Base-by-base conservation (phyloP, 2,888 invertebrate species). In the Artemia sinica region DNA sequence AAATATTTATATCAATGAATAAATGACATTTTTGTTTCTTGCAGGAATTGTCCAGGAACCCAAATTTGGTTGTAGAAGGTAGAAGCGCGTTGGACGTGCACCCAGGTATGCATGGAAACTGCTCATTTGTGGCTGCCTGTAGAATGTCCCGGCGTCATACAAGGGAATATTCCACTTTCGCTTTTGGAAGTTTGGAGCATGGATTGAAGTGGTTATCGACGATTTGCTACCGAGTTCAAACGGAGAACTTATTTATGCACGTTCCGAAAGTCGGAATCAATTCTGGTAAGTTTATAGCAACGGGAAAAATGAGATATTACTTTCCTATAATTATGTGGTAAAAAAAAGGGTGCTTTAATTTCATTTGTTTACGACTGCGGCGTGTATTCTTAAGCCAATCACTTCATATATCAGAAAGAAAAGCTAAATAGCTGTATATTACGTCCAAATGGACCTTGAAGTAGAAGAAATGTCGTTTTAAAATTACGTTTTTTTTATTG, bases 71-170 rank as follows among this genome's bases (percentile, higher is more conserved):
- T 75, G 80, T 80, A 65, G 81, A 80, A 71, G 81, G 81, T 41
- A 78, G 79, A 6, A 79, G 78, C 72, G 76, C 79, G 13, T 78
- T 79, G 66, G 80, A 81, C 74, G 80, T 82, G 9, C 76, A 77
- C 48, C 81, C 82, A 73, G 83, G 83, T 10, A 78, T 78, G 69
- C 75, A 83, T 28, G 84, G 84, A 66, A 83, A 83, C 75, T 83
- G 83, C 72, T 84, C 84, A 84, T 82, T 84, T 75, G 83, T 84
- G 13, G 82, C 83, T 10, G 83, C 84, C 0, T 81, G 82, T 72
- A 81, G 83, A 76, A 77, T 68, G 74, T 77, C 49, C 76, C 78
- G 3, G 76, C 78, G 48, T 74, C 77, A 51, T 70, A 72, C 9
- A 3, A 65, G 41, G 69, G 66, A 28, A 80, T 84, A 67, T 82